phyloP scores from a whole-genome alignment of 2,888 invertebrate genomes.

The Phania funesta region DNA sequence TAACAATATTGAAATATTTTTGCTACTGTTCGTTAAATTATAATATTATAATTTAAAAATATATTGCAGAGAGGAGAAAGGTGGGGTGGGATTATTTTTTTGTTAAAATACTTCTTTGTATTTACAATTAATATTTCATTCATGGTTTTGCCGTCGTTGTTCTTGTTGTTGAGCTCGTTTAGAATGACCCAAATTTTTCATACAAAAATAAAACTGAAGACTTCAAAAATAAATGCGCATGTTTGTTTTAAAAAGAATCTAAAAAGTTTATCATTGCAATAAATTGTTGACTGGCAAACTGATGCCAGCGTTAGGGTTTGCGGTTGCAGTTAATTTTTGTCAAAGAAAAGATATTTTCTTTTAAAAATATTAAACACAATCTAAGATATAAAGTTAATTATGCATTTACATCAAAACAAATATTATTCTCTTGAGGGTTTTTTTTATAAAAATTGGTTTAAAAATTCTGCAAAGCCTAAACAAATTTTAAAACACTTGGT shows the following conservation, averaged over 20 bases:
- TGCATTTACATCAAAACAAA: not conserved
- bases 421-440: not conserved
- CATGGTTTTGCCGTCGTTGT: not conserved
- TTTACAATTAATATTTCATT: constrained; percentile 33
- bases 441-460: not conserved
- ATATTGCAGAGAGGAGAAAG: not conserved
- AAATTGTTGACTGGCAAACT: constrained; percentile 37
- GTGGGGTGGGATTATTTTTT: not conserved
- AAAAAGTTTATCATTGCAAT: constrained; percentile 50
- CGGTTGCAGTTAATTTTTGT: not conserved
- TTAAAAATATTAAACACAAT: not conserved
- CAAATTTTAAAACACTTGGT: constrained; percentile 24
- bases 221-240: constrained; percentile 35
- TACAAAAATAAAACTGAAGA: constrained; percentile 42
- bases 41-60: too few relatives aligned
- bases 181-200: constrained; percentile 52
- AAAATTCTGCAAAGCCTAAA: constrained; percentile 42
- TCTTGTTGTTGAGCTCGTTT: constrained; percentile 13
- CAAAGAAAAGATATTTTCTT: not conserved
- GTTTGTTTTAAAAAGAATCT: constrained; percentile 41
- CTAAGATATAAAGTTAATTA: not conserved
- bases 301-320: constrained; percentile 50
- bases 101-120: constrained; percentile 2
- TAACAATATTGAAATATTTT: too few relatives aligned
- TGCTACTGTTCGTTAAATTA: too few relatives aligned